A percentile compares a stretch with the other conserved stretches of the same genome.
phyloP scores from a whole-genome alignment of 1,140 invertebrate species.

The Drosophila rhopaloa region DNA sequence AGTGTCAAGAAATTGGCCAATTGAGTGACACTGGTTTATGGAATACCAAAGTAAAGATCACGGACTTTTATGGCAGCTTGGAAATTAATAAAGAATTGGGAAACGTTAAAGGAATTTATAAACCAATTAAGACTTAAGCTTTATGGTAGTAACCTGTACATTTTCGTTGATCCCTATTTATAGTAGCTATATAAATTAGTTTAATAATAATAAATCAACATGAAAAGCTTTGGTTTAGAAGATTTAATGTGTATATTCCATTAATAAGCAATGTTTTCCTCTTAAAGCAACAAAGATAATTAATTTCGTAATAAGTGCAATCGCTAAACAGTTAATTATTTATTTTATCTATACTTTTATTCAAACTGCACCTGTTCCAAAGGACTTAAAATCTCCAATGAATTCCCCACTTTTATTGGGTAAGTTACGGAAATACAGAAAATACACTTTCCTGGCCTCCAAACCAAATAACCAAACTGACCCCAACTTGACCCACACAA shows the following conservation, averaged over 20 bases:
- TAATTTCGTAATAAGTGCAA: too few species aligned
- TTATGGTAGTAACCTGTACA: too few species aligned
- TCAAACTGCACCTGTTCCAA: not conserved
- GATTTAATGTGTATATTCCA: too few species aligned
- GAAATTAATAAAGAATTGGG: not conserved
- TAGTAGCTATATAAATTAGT: too few species aligned
- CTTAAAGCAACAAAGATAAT: too few species aligned
- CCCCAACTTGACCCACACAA: slow-evolving; percentile 30
- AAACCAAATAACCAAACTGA: slow-evolving; percentile 18
- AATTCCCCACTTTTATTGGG: slow-evolving; percentile 2
- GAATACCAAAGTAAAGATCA: slow-evolving; percentile 18
- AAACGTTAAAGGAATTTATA: not conserved
- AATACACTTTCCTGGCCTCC: slow-evolving; percentile 8
- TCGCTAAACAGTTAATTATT: too few species aligned
- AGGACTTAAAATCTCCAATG: not conserved
- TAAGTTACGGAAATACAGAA: not conserved
- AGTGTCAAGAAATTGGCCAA: slow-evolving; percentile 58
- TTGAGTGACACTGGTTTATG: slow-evolving; percentile 68
- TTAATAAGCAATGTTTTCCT: too few species aligned
- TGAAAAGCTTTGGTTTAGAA: too few species aligned
- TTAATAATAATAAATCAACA: too few species aligned
- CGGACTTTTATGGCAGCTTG: slow-evolving; percentile 18
- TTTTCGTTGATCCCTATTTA: too few species aligned
- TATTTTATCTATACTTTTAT: not conserved
- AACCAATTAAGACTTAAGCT: not conserved